phyloP scores from a whole-genome alignment of 1,140 invertebrate species.

The Aporrectodea caliginosa region DNA sequence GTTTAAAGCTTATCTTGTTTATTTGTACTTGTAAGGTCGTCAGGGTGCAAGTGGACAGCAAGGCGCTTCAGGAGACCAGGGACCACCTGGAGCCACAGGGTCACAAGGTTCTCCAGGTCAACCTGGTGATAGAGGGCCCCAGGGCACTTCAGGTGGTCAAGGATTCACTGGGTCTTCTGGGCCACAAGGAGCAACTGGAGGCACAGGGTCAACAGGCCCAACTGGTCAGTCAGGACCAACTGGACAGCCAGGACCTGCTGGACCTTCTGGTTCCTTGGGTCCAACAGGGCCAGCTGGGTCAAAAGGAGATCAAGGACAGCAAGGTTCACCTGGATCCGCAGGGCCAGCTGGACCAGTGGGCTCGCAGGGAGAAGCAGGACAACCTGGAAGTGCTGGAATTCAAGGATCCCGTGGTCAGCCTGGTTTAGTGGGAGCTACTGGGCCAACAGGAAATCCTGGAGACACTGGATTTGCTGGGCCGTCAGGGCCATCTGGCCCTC shows the following conservation, averaged over 20 bases:
- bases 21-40: too few relatives aligned
- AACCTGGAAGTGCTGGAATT: slow-evolving; percentile 69
- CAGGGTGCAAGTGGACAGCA: background rate
- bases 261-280: slow-evolving; percentile 39
- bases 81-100: slow-evolving; percentile 68
- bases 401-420: slow-evolving; percentile 64
- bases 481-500: background rate
- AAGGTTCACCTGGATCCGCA: slow-evolving; percentile 41
- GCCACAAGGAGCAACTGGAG: background rate
- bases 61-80: slow-evolving; percentile 47
- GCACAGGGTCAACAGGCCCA: slow-evolving; percentile 6
- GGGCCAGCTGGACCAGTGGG: slow-evolving; percentile 46
- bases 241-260: slow-evolving; percentile 57
- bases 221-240: slow-evolving; percentile 55
- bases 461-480: slow-evolving; percentile 35
- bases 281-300: slow-evolving; percentile 49
- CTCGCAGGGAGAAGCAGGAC: slow-evolving; percentile 46
- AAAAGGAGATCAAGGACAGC: slow-evolving; percentile 45
- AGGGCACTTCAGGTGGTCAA: slow-evolving; percentile 18
- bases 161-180: slow-evolving; percentile 22
- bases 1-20: too few relatives aligned
- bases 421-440: slow-evolving; percentile 36
- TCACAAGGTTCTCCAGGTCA: slow-evolving; percentile 42
- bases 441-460: slow-evolving; percentile 41
- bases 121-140: slow-evolving; percentile 15